A percentile compares a stretch with the other conserved stretches of the same genome.
These are phyloP conservation scores for Panagrolaimus sp. DNA, from an alignment of 1,140 invertebrate genomes.

Conservation along the genomic window DNA sequence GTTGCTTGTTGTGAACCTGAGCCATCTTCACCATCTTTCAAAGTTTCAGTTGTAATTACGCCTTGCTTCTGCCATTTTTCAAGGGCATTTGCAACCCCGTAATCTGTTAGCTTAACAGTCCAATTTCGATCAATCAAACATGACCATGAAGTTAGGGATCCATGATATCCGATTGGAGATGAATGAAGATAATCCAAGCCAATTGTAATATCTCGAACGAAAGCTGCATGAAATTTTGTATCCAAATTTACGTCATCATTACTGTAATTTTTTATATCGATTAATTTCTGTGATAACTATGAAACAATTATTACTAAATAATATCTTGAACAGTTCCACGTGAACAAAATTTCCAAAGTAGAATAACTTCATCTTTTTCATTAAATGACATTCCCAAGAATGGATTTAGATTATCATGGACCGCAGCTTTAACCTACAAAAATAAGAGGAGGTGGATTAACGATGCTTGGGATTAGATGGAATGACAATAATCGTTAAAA, in stretches of 20 bases:
- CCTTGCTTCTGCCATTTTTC: constrained; percentile 54
- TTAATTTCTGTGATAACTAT: no score
- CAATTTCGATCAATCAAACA: constrained; percentile 57
- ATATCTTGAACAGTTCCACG: constrained; percentile 55
- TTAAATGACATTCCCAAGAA: constrained; percentile 55
- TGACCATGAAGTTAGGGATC: constrained; percentile 51
- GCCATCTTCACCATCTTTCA: constrained; percentile 52
- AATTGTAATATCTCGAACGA: constrained; percentile 53
- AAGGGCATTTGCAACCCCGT: constrained; percentile 50
- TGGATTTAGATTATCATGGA: constrained; percentile 55
- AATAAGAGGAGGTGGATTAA: no score
- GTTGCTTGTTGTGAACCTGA: constrained; percentile 48
- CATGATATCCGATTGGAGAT: constrained; percentile 56
- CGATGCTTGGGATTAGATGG: no score
- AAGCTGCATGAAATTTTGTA: constrained; percentile 52
- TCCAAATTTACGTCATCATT: constrained; percentile 49
- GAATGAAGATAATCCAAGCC: constrained; percentile 53
- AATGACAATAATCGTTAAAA: no score
- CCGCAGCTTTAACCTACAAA: constrained; percentile 35
- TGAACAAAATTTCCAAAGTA: constrained; percentile 56
- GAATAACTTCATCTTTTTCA: constrained; percentile 52
- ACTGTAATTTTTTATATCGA: no score
- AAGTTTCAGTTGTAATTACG: constrained; percentile 41
- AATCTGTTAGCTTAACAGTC: constrained; percentile 57
- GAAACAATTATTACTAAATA: no score